A percentile compares a stretch with the other conserved stretches of the same genome.
Evolutionary conservation across 2,888 invertebrate species (phyloP).

Genomic region (Xestoiulus laeticollis): DNA sequence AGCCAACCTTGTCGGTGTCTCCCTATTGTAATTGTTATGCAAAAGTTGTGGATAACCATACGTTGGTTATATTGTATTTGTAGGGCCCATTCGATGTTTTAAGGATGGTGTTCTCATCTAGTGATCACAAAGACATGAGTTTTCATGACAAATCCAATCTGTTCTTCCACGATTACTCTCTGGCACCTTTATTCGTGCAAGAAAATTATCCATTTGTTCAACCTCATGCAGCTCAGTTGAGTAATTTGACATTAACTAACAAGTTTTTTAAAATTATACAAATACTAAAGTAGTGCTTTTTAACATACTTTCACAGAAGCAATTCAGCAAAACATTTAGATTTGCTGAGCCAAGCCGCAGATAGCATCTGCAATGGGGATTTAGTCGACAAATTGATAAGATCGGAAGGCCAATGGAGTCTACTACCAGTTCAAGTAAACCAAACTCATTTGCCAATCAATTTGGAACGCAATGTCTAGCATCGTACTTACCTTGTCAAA

Average conservation of each 20-base stretch:
- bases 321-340: constrained; percentile 67
- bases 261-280: not conserved
- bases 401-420: constrained; percentile 76
- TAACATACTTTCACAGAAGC: constrained; percentile 45
- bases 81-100: constrained; percentile 95
- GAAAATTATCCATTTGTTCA: constrained; percentile 90
- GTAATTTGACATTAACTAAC: constrained; percentile 64
- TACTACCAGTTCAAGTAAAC: constrained; percentile 78
- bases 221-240: constrained; percentile 76
- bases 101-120: constrained; percentile 83
- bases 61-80: constrained; percentile 55
- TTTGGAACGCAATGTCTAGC: not conserved
- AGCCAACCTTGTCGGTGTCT: no score
- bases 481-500: not conserved
- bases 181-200: constrained; percentile 96
- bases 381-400: constrained; percentile 84
- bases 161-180: constrained; percentile 96
- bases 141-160: constrained; percentile 85
- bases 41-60: not conserved
- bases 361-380: constrained; percentile 87
- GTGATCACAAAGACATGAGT: constrained; percentile 80
- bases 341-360: constrained; percentile 81
- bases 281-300: constrained; percentile 45
- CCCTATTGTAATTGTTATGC: no score
- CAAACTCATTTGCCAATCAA: not conserved